A percentile compares a stretch with the other conserved stretches of the same genome.
These are phyloP conservation scores for Platorchestia sp. DNA, from an alignment of 1,140 invertebrate genomes.

Conservation along the genomic window DNA sequence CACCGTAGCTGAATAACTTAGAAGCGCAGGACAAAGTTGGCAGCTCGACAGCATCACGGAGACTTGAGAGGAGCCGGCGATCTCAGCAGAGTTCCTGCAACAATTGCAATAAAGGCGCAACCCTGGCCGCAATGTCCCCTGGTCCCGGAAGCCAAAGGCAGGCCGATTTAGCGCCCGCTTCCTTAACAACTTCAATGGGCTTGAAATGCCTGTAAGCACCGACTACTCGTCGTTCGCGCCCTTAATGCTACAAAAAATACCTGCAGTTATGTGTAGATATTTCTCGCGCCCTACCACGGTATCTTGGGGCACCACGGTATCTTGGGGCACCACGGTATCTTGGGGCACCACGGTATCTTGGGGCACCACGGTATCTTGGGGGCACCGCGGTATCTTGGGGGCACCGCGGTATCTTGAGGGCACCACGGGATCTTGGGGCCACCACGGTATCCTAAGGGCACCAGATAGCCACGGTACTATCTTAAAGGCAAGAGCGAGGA, in stretches of 20 bases:
- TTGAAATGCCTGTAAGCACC: background rate
- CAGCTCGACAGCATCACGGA: background rate
- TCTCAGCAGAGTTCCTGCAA: background rate
- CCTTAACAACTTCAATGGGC: conserved; percentile 17
- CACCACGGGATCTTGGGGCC: no score
- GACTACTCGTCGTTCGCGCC: background rate
- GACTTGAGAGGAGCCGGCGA: background rate
- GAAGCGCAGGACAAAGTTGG: background rate
- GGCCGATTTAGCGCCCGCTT: conserved; percentile 19
- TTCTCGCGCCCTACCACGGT: background rate
- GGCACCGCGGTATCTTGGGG: no score
- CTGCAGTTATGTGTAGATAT: background rate
- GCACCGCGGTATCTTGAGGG: no score
- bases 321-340: no score
- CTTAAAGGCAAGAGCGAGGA: no score
- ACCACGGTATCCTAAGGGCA: no score
- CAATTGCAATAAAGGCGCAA: conserved; percentile 14
- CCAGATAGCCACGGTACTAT: no score
- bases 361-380: no score
- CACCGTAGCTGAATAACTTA: background rate
- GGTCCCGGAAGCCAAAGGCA: conserved; percentile 4
- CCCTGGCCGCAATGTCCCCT: conserved; percentile 28
- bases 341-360: no score
- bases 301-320: no score
- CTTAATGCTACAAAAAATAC: background rate